These are phyloP conservation scores for Crocidura indochinensis DNA, from an alignment of 2,797 vertebrate species.

Conservation along the genomic window DNA sequence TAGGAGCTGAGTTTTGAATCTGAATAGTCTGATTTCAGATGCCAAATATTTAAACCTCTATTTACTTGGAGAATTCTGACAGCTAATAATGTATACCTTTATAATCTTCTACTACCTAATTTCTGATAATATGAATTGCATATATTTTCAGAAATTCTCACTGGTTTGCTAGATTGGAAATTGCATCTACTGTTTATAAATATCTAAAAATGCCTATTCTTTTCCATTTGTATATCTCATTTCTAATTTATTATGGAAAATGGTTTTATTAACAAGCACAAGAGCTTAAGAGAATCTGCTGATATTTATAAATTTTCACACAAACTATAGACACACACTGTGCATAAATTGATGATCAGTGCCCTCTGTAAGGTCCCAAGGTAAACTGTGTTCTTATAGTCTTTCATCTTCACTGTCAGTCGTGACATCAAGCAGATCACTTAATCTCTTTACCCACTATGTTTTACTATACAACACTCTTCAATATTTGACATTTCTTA, in stretches of 20 bases:
- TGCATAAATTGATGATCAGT: neutral
- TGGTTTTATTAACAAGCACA: neutral
- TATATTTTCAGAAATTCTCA: neutral
- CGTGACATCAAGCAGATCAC: neutral
- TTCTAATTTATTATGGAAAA: neutral
- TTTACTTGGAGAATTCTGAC: neutral
- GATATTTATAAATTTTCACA: neutral
- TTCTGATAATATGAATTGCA: conserved; percentile 10
- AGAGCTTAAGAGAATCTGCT: neutral
- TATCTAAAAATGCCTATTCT: neutral
- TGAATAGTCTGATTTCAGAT: neutral
- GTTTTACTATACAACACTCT: neutral
- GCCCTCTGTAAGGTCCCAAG: neutral
- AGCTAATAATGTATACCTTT: neutral
- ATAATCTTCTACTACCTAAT: neutral
- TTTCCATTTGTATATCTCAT: neutral
- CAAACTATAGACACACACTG: too few species aligned
- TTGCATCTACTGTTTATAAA: conserved; percentile 21
- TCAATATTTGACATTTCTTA: neutral
- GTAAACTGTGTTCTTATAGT: neutral
- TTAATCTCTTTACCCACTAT: neutral
- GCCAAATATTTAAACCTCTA: neutral
- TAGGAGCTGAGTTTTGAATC: neutral
- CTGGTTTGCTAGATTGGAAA: conserved; percentile 3
- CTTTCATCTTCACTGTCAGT: neutral